phyloP scores from a whole-genome alignment of 2,113 vertebrate species.

The Cyanocitta stelleri region DNA sequence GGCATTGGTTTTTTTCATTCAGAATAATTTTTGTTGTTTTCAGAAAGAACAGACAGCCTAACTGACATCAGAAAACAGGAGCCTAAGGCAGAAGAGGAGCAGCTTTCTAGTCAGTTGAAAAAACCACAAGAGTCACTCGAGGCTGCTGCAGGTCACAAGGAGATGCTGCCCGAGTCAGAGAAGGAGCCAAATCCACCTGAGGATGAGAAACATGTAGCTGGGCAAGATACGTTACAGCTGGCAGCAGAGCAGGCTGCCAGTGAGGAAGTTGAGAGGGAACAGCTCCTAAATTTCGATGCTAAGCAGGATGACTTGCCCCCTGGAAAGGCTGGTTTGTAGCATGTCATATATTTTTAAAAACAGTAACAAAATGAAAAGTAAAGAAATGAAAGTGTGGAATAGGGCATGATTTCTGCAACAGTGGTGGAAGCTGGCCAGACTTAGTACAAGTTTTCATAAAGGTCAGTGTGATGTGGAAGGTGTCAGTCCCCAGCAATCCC shows the following conservation, averaged over 20 bases:
- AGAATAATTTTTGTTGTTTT: not conserved
- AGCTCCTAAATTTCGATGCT: slow-evolving; percentile 39
- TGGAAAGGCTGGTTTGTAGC: slow-evolving; percentile 48
- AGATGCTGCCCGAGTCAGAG: not conserved
- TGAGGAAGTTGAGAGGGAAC: slow-evolving; percentile 65
- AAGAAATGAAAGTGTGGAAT: not conserved
- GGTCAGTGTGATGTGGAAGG: not conserved
- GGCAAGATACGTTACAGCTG: not conserved
- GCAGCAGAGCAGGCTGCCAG: not conserved
- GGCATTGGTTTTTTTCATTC: not conserved
- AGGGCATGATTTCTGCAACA: not conserved
- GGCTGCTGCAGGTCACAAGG: not conserved
- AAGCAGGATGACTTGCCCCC: slow-evolving; percentile 14
- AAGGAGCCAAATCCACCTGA: not conserved
- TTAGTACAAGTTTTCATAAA: not conserved
- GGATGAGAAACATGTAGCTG: not conserved
- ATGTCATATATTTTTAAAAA: not conserved
- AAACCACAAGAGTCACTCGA: not conserved
- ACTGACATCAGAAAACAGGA: not conserved
- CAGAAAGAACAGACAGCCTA: slow-evolving; percentile 27
- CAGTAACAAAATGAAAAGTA: not conserved
- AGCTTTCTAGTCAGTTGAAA: not conserved
- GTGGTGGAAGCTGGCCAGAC: not conserved
- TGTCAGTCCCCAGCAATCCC: not conserved
- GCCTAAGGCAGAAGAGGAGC: not conserved